These are phyloP conservation scores for Drosophila atripex DNA, from an alignment of 2,888 invertebrate genomes.

Conservation along the genomic window DNA sequence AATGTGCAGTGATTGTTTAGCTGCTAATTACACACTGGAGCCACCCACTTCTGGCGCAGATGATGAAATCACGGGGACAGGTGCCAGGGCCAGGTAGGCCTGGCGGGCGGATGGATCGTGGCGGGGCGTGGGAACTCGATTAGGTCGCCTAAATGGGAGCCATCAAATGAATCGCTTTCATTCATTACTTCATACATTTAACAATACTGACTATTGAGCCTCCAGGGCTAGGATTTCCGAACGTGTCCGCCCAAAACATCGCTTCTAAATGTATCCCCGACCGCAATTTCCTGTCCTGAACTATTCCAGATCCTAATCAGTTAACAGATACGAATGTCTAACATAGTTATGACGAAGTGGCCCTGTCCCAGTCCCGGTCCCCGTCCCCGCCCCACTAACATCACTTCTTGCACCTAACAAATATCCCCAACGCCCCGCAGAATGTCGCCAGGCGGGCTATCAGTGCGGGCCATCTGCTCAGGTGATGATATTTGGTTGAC, in stretches of 20 bases:
- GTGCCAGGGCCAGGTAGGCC: constrained; percentile 8
- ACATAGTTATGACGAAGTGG: constrained; percentile 61
- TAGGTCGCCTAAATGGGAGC: not conserved
- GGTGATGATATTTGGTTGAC: constrained; percentile 78
- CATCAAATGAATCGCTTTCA: constrained; percentile 15
- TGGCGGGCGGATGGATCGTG: not conserved
- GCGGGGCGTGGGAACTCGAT: constrained; percentile 32
- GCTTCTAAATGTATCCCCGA: not conserved
- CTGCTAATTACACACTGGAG: constrained; percentile 49
- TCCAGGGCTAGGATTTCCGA: too few species aligned
- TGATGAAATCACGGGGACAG: constrained; percentile 32
- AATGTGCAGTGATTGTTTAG: constrained; percentile 68
- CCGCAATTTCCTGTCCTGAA: constrained; percentile 24
- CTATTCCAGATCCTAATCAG: constrained; percentile 62
- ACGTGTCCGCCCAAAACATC: not conserved
- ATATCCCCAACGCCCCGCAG: constrained; percentile 55
- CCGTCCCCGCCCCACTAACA: constrained; percentile 40
- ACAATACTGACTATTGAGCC: not conserved
- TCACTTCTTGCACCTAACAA: constrained; percentile 75
- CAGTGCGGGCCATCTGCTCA: constrained; percentile 58
- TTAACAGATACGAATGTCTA: constrained; percentile 68
- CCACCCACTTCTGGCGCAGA: constrained; percentile 29
- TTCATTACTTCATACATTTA: constrained; percentile 2
- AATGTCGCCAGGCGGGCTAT: constrained; percentile 56
- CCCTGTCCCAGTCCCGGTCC: constrained; percentile 23